Conservation (phyloP, 1,140 invertebrate species). For the Bombus balteatus region DNA sequence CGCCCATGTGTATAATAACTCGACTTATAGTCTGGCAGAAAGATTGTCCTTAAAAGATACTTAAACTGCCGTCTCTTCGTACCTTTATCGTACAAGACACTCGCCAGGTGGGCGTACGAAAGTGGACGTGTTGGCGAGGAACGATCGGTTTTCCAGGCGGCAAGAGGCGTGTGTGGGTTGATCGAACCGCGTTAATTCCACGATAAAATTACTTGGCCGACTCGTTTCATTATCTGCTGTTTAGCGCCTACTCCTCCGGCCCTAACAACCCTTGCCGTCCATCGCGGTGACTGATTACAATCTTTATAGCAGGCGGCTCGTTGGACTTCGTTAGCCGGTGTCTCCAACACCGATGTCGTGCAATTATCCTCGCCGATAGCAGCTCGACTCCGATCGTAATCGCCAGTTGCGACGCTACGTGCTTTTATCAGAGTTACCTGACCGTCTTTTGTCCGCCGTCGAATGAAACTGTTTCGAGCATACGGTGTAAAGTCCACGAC, state of each 20-base stretch:
- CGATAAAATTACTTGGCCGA: constrained; percentile 52
- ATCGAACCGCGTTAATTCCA: constrained; percentile 44
- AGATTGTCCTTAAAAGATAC: not conserved
- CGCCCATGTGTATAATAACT: not conserved
- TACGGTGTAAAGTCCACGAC: too few relatives aligned
- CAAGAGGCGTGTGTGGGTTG: constrained; percentile 12
- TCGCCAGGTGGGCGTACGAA: not conserved
- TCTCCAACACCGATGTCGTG: constrained; percentile 13
- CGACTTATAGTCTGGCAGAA: not conserved
- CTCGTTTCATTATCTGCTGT: constrained; percentile 57
- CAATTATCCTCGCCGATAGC: constrained; percentile 34
- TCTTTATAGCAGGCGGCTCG: constrained; percentile 34
- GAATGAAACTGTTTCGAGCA: not conserved
- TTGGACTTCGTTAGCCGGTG: not conserved
- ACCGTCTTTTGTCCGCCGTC: not conserved
- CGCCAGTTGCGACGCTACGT: not conserved
- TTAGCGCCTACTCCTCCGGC: constrained; percentile 55
- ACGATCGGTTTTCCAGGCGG: not conserved
- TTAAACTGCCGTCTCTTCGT: not conserved
- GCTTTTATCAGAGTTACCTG: not conserved
- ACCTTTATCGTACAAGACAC: not conserved
- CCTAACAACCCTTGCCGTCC: constrained; percentile 51
- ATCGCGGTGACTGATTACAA: constrained; percentile 52
- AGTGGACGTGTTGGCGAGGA: not conserved
- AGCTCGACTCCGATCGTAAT: not conserved